phyloP scores from a whole-genome alignment of 2,888 invertebrate species.

The Toxonevra muliebris region DNA sequence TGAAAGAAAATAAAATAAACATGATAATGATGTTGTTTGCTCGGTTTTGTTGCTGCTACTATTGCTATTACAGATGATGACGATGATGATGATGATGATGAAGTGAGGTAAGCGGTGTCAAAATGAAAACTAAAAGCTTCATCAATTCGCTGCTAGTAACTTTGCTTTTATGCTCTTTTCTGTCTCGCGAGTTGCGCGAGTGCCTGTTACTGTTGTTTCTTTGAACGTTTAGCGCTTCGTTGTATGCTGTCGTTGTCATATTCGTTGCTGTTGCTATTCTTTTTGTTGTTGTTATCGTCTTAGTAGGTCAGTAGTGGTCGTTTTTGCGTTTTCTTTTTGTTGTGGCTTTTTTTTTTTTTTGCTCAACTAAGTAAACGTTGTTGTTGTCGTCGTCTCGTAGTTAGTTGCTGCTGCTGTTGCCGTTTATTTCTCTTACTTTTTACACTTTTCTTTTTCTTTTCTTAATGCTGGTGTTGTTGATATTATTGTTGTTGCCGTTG shows the following conservation, averaged over 20 bases:
- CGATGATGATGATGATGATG: too few species aligned
- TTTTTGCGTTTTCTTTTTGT: slow-evolving; percentile 31
- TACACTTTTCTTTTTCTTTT: too few species aligned
- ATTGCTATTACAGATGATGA: slow-evolving; percentile 19
- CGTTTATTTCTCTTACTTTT: too few species aligned
- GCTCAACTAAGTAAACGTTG: not conserved
- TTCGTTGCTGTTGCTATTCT: slow-evolving; percentile 24
- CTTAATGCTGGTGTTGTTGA: too few species aligned
- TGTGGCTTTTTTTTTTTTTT: slow-evolving; percentile 10
- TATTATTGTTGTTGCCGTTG: too few species aligned
- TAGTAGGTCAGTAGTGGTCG: slow-evolving; percentile 48
- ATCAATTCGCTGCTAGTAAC: too few species aligned
- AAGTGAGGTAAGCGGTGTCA: too few species aligned
- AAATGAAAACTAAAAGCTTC: too few species aligned
- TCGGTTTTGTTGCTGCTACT: slow-evolving; percentile 13
- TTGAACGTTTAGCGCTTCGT: slow-evolving; percentile 30
- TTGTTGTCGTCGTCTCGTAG: slow-evolving; percentile 6
- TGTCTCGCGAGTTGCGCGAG: too few species aligned
- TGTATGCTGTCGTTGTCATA: slow-evolving; percentile 25
- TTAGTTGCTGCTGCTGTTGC: too few species aligned
- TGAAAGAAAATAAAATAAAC: slow-evolving; percentile 16
- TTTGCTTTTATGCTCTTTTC: too few species aligned
- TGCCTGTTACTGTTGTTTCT: slow-evolving; percentile 25
- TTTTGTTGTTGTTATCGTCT: slow-evolving; percentile 22
- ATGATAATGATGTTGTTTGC: not conserved